Percentiles rank a stretch among this genome's conserved stretches.
Conservation (phyloP, 2,888 invertebrate species). For the Epinotia bilunana region DNA sequence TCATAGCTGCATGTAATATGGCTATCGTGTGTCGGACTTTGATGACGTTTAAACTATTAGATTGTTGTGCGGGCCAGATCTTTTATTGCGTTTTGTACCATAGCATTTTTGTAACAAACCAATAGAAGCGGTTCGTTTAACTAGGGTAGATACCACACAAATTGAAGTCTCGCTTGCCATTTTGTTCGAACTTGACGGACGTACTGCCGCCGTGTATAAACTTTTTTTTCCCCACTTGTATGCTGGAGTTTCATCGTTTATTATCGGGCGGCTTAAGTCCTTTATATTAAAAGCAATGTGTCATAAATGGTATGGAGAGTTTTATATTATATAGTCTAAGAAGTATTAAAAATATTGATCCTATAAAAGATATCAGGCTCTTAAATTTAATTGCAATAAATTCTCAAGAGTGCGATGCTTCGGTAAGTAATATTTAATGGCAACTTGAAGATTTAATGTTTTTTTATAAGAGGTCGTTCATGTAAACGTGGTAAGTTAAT, state of each 20-base stretch:
- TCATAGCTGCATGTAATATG: too few relatives aligned
- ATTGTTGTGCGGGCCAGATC: too few relatives aligned
- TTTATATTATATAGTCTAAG: constrained; percentile 29
- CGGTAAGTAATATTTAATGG: constrained; percentile 39
- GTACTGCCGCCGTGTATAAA: not conserved
- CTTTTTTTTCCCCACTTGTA: not conserved
- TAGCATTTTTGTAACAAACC: too few relatives aligned
- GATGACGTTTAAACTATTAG: too few relatives aligned
- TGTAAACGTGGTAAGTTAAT: constrained; percentile 14
- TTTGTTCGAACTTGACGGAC: not conserved
- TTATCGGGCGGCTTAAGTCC: not conserved
- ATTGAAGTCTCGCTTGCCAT: too few relatives aligned
- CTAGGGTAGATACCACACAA: too few relatives aligned
- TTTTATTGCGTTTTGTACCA: too few relatives aligned
- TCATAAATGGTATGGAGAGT: constrained; percentile 2
- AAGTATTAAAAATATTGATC: constrained; percentile 27
- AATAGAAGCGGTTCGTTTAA: too few relatives aligned
- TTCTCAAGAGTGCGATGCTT: constrained; percentile 23
- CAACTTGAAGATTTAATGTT: constrained; percentile 24
- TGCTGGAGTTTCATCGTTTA: not conserved
- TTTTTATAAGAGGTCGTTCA: constrained; percentile 11
- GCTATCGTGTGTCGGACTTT: too few relatives aligned
- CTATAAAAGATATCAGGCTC: constrained; percentile 36
- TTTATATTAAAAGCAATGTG: constrained; percentile 12
- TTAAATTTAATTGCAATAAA: constrained; percentile 43